Evolutionary conservation across 2,888 invertebrate genomes (phyloP), one percentile per base, ranked within the genome.

Genomic region (Drosophila seclusa): DNA sequence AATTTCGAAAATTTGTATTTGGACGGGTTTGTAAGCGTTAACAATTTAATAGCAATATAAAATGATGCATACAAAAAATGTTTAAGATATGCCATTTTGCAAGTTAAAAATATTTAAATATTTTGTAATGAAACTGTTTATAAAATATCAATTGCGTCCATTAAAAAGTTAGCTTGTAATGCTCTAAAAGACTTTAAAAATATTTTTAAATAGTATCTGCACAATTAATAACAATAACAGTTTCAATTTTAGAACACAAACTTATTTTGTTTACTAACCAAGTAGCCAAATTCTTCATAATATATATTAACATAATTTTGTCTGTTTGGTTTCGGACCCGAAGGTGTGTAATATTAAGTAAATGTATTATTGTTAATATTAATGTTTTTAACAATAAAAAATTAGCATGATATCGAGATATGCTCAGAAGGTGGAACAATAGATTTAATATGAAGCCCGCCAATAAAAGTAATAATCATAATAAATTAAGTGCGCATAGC

Each of bases 121-220:
- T 1, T 10, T n/a, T 40, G 0, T n/a, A 10, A 40, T n/a, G n/a
- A 36, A 16, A 16, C 16, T 2, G n/a, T 40, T n/a, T n/a, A 5
- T n/a, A 40, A 40, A 10, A 5, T n/a, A 42, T 38, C 18, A 18
- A 18, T n/a, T 11, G 11, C 2, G 11, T n/a, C 5, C n/a, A 11
- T n/a, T 11, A 2, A n/a, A 11, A 11, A 42, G 2, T 11, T 2
- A 5, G 1, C 1, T 11, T 42, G 0, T 1, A 6, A 11, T 11
- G 2, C n/a, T n/a, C 11, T 11, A 10, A 10, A 1, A 10, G n/a
- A 10, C 18, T 10, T 16, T 36, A 7, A 1, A 7, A 36, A 2
- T 18, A 10, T 40, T 4, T 40, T 1, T 10, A n/a, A 10, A 40
- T 10, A 40, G n/a, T n/a, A 40, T 4, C 5, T 40, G n/a, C 4